Conservation (phyloP, 2,113 vertebrate species). For the Colistium nudipinnis region DNA sequence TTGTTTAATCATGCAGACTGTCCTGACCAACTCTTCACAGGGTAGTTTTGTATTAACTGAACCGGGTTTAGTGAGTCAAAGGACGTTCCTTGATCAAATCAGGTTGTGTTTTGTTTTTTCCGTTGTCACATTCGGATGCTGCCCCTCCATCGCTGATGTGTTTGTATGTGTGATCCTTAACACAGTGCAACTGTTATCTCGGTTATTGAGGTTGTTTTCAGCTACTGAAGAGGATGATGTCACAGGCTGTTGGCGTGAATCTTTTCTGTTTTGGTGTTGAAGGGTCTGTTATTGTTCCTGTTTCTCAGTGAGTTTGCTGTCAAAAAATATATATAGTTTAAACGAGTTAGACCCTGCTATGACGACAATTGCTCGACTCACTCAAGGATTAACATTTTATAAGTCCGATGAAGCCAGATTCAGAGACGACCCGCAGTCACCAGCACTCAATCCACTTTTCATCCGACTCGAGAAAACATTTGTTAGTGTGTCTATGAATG, state of each 20-base stretch:
- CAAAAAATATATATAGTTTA: background rate
- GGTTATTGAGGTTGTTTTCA: slow-evolving; percentile 1
- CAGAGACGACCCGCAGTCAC: slow-evolving; percentile 41
- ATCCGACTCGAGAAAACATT: slow-evolving; percentile 20
- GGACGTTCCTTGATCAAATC: slow-evolving; percentile 71
- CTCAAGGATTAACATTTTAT: slow-evolving; percentile 18
- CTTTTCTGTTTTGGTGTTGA: slow-evolving; percentile 16
- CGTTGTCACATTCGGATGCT: slow-evolving; percentile 42
- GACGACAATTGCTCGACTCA: slow-evolving; percentile 55
- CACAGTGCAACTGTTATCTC: slow-evolving; percentile 3
- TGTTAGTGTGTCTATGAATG: slow-evolving; percentile 28
- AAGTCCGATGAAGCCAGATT: background rate
- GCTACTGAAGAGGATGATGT: slow-evolving; percentile 9
- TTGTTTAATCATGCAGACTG: slow-evolving; percentile 15
- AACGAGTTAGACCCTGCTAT: slow-evolving; percentile 13
- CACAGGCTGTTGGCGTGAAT: slow-evolving; percentile 5
- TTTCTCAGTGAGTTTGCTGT: slow-evolving; percentile 15
- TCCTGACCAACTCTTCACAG: slow-evolving; percentile 15
- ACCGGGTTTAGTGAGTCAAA: slow-evolving; percentile 38
- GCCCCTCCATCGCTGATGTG: slow-evolving; percentile 2
- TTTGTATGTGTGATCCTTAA: background rate
- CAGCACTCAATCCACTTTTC: slow-evolving; percentile 52
- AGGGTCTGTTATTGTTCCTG: slow-evolving; percentile 32
- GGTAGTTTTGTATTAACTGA: slow-evolving; percentile 37
- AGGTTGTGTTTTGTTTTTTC: slow-evolving; percentile 67